Conservation (phyloP, 2,797 vertebrate genomes). For the Sylvilagus floridanus region DNA sequence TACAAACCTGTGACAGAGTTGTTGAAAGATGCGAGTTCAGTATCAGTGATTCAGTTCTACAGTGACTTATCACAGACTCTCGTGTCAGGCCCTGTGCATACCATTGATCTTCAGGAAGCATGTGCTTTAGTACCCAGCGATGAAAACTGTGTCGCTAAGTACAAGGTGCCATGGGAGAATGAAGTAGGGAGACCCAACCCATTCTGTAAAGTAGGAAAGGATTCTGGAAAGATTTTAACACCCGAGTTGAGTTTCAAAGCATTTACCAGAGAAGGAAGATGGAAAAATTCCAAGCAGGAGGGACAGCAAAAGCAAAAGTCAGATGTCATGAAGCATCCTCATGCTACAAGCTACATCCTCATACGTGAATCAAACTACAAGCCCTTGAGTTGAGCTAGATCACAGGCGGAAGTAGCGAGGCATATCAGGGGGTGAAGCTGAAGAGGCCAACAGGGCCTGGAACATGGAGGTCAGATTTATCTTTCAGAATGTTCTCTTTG, state of each 20-base stretch:
- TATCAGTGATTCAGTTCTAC: conserved; percentile 28
- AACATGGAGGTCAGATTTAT: background rate
- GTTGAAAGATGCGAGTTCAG: conserved; percentile 28
- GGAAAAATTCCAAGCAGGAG: conserved; percentile 54
- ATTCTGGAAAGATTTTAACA: conserved; percentile 11
- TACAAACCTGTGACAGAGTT: conserved; percentile 10
- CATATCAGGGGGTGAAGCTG: conserved; percentile 10
- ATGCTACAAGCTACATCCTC: background rate
- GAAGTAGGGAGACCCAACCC: background rate
- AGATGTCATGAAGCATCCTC: conserved; percentile 14
- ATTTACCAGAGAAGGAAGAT: conserved; percentile 14
- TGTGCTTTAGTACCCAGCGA: conserved; percentile 18
- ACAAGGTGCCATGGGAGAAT: background rate
- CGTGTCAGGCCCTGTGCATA: conserved; percentile 3
- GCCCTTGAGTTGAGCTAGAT: background rate
- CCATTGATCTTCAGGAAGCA: conserved; percentile 4
- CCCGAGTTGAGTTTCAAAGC: background rate
- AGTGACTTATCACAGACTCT: conserved; percentile 29
- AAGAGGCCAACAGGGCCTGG: background rate
- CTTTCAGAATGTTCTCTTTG: conserved; percentile 46
- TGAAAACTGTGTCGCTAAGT: conserved; percentile 50
- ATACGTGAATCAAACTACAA: conserved; percentile 9
- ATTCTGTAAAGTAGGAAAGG: background rate
- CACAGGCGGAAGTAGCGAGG: background rate
- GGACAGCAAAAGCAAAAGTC: conserved; percentile 36